These are phyloP conservation scores for Cyclura pinguis DNA, from an alignment of 2,797 vertebrate genomes.

Conservation along the genomic window DNA sequence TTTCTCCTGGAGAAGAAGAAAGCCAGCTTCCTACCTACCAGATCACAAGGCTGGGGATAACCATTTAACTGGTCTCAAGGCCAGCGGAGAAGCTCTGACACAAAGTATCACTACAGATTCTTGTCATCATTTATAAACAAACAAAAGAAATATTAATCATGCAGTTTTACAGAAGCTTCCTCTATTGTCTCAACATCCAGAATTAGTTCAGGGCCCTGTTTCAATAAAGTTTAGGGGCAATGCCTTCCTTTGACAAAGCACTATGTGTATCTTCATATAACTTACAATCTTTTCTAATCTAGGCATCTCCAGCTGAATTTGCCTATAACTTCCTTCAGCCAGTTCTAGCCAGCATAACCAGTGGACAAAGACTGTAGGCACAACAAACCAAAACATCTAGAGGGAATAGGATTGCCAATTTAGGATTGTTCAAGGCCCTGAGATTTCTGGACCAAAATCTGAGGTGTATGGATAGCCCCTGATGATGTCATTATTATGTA, in stretches of 20 bases:
- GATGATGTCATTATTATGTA: no score
- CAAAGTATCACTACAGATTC: not conserved
- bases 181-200: not conserved
- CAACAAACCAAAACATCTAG: not conserved
- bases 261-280: not conserved
- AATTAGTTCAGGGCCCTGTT: not conserved
- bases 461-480: no score
- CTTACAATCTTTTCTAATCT: not conserved
- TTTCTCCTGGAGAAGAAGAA: not conserved
- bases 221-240: not conserved
- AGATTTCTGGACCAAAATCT: no score
- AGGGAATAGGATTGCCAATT: not conserved
- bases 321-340: not conserved
- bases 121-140: not conserved
- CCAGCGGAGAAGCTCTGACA: not conserved
- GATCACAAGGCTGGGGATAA: not conserved
- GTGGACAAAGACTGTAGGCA: not conserved
- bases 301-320: not conserved
- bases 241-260: not conserved
- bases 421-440: no score
- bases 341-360: not conserved
- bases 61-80: not conserved
- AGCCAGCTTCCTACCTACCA: not conserved
- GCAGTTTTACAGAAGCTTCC: not conserved
- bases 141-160: not conserved